These are phyloP conservation scores for Python bivittatus DNA, from an alignment of 2,113 vertebrate species.

Conservation along the genomic window DNA sequence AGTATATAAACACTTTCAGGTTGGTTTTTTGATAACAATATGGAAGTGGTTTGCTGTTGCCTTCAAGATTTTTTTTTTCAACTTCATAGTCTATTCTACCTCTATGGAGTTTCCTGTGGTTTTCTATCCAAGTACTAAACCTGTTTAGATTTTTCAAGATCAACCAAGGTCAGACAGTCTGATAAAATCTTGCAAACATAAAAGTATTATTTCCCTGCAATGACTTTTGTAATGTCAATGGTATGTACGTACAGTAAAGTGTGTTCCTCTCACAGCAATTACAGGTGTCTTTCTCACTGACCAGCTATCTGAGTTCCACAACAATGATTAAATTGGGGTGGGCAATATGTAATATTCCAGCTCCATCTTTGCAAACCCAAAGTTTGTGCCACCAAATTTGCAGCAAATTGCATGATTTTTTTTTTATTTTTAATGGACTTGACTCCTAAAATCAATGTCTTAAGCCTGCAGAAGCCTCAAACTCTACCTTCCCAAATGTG, in stretches of 20 bases:
- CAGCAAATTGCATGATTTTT: neutral
- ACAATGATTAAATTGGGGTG: neutral
- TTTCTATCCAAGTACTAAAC: neutral
- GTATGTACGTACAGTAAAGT: neutral
- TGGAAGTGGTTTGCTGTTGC: neutral
- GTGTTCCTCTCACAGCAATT: neutral
- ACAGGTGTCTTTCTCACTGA: neutral
- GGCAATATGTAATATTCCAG: neutral
- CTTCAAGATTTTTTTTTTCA: neutral
- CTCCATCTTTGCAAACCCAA: neutral
- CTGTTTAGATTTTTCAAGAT: neutral
- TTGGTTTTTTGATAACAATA: neutral
- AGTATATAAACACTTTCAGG: neutral
- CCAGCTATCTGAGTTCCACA: neutral
- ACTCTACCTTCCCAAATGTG: neutral
- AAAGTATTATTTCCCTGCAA: neutral
- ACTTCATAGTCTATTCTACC: neutral
- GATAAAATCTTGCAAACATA: neutral
- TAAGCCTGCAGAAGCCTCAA: neutral
- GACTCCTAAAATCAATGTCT: neutral
- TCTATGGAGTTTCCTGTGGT: neutral
- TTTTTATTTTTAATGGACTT: neutral
- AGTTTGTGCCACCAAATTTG: neutral
- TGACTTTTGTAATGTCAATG: neutral
- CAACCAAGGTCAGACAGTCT: neutral